These are phyloP conservation scores for Belgica antarctica DNA, from an alignment of 2,888 invertebrate species.

Conservation along the genomic window DNA sequence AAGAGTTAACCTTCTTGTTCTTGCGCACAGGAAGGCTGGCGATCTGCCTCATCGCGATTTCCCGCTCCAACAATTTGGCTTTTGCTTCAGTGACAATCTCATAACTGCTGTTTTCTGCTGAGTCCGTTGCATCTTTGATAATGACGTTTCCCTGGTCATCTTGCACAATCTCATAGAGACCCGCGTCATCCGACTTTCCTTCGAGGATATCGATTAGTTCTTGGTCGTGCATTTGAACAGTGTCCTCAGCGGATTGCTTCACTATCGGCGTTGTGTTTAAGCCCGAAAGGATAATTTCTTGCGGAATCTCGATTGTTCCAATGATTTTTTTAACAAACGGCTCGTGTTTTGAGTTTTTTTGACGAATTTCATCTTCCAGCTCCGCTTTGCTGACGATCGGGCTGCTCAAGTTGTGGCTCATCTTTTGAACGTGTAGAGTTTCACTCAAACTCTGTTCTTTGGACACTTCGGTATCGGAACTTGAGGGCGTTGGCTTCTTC, in stretches of 20 bases:
- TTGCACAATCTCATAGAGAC: constrained; percentile 58
- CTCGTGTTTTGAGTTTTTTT: constrained; percentile 17
- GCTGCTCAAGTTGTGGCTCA: constrained; percentile 18
- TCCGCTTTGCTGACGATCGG: constrained; percentile 32
- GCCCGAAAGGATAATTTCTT: constrained; percentile 43
- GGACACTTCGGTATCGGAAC: not conserved
- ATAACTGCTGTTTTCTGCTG: constrained; percentile 15
- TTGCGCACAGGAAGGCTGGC: constrained; percentile 46
- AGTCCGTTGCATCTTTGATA: constrained; percentile 34
- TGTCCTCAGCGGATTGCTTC: not conserved
- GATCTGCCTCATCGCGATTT: constrained; percentile 52
- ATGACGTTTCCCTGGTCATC: constrained; percentile 60
- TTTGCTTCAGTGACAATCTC: constrained; percentile 48
- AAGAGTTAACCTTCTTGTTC: constrained; percentile 47
- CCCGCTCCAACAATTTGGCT: constrained; percentile 50
- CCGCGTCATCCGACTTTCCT: constrained; percentile 49
- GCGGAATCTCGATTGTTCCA: constrained; percentile 44
- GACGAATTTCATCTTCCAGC: constrained; percentile 29
- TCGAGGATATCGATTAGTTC: constrained; percentile 38
- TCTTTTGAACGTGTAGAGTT: not conserved
- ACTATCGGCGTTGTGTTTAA: not conserved
- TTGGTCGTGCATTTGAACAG: constrained; percentile 25
- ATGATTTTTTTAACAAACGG: not conserved
- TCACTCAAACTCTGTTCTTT: not conserved
- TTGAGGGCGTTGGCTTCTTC: not conserved